Base-by-base conservation (phyloP, 1,140 invertebrate genomes). In the Orius insidiosus region DNA sequence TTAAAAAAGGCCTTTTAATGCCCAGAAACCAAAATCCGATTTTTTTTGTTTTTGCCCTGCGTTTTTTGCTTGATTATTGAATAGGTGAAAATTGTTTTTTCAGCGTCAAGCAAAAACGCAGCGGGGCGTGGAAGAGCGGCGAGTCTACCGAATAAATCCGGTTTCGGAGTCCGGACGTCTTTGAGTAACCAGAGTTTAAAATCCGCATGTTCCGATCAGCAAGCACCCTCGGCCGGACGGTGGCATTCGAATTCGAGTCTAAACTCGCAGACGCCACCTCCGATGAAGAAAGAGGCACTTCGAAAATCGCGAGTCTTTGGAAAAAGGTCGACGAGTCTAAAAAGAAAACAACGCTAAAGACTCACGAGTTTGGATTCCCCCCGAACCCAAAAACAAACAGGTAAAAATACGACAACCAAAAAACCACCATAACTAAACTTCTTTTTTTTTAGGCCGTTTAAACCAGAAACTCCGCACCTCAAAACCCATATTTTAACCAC, bases 231-330 rank as follows among this genome's bases (percentile, higher is more conserved):
- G 7, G n/a, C n/a, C n/a, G 53, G 47, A 39, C 51, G 49, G 33
- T 54, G 46, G 50, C 65, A 65, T 54, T 67, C 69, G 50, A 74
- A 76, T 55, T 67, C 75, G 18, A 71, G 74, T 58, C 64, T 80
- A 46, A 71, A 74, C 52, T 45, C 51, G 11, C 37, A 42, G 52
- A 57, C 49, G 62, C 64, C 31, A 45, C 64, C 64, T 16, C 62
- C 62, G 16, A 55, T 62, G 3, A 66, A 74, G 9, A 79, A 79
- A 56, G 78, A 83, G 50, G 75, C 1, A 76, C 80, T 1, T 89
- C 85, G 60, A 87, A 86, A 59, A 88, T 92, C 34, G 83, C 86
- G 1, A 82, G 72, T 56, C 66, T 93, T 9, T 90, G 86, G 86
- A 90, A 86, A 54, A 79, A 74, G 55, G 79, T 81, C 2, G 82